These are phyloP conservation scores for Cepaea hortensis DNA, from an alignment of 2,888 invertebrate genomes.

Conservation along the genomic window DNA sequence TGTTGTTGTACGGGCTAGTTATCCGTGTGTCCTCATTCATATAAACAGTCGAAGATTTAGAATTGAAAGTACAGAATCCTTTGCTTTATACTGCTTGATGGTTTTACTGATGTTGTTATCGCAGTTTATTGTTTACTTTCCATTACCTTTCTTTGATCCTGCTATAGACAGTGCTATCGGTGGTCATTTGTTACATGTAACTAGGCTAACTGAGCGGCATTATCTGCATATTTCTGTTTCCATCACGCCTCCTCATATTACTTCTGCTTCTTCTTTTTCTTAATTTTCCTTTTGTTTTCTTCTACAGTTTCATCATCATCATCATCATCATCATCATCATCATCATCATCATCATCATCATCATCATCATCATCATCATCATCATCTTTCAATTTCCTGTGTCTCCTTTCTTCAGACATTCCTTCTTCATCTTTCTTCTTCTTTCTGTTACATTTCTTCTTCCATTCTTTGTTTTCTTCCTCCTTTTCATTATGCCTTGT, in stretches of 20 bases:
- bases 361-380: background rate
- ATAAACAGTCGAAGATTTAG: too few relatives aligned
- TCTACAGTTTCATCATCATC: background rate
- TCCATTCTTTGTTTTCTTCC: background rate
- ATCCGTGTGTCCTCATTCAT: too few relatives aligned
- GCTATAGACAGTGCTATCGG: too few relatives aligned
- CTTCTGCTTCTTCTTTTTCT: background rate
- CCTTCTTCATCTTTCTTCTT: background rate
- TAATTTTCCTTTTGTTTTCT: background rate
- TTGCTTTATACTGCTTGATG: too few relatives aligned
- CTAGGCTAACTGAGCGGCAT: too few relatives aligned
- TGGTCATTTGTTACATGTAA: too few relatives aligned
- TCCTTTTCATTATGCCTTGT: background rate
- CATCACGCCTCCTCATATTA: background rate
- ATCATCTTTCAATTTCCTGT: background rate
- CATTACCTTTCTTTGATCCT: too few relatives aligned
- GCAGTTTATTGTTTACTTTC: too few relatives aligned
- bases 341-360: background rate
- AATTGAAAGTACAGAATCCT: too few relatives aligned
- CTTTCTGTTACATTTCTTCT: background rate
- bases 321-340: background rate
- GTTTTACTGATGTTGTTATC: too few relatives aligned
- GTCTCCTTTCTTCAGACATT: background rate
- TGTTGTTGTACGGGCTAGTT: too few relatives aligned
- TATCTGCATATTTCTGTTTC: background rate